phyloP scores from a whole-genome alignment of 2,888 invertebrate genomes.

The Ormyrus rosae region DNA sequence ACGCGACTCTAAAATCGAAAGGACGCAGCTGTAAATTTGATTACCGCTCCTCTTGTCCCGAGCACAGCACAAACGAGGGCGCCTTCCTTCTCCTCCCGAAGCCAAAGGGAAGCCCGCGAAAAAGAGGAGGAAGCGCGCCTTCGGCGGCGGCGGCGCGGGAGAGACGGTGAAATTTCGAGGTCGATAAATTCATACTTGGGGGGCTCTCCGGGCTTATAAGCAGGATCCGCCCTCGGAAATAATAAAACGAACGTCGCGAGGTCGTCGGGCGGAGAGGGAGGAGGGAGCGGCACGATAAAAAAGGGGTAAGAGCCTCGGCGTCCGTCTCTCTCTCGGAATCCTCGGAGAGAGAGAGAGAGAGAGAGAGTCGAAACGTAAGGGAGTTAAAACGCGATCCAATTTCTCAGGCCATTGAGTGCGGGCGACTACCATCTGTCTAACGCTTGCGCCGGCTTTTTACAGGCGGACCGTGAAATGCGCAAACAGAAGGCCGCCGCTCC shows the following conservation, averaged over 20 bases:
- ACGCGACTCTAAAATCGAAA: too few species aligned
- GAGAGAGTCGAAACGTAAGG: slow-evolving; percentile 71
- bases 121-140: neutral
- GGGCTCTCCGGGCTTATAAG: slow-evolving; percentile 12
- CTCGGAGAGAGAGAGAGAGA: slow-evolving; percentile 30
- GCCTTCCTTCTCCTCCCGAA: neutral
- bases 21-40: neutral
- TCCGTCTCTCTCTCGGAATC: slow-evolving; percentile 21
- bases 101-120: neutral
- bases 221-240: slow-evolving; percentile 37
- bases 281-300: slow-evolving; percentile 27
- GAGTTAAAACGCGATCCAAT: slow-evolving; percentile 76
- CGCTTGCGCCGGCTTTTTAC: slow-evolving; percentile 71
- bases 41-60: neutral
- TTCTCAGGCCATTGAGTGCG: slow-evolving; percentile 76
- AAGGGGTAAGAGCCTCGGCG: slow-evolving; percentile 31
- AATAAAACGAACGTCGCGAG: slow-evolving; percentile 41
- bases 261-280: slow-evolving; percentile 3
- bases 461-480: slow-evolving; percentile 76
- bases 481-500: slow-evolving; percentile 73
- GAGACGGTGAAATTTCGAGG: slow-evolving; percentile 31
- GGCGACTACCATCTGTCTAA: slow-evolving; percentile 75
- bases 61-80: neutral
- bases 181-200: slow-evolving; percentile 37
- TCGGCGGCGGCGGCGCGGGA: neutral